Conservation (phyloP, 2,113 vertebrate genomes). For the Myiagra hebetior region DNA sequence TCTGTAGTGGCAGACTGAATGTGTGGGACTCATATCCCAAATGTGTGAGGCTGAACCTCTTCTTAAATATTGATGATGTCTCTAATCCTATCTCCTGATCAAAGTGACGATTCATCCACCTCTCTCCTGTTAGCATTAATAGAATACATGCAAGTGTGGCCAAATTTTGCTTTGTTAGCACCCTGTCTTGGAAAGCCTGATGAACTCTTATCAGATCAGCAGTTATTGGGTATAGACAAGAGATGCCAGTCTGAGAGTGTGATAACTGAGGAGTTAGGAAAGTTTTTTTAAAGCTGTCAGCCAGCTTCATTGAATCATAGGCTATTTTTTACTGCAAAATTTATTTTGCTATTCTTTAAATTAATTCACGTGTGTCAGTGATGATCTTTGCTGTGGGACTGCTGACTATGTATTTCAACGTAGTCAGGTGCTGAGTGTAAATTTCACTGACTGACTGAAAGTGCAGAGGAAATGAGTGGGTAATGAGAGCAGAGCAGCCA, state of each 20-base stretch:
- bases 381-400: conserved; percentile 43
- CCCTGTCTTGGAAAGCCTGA: neutral
- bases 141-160: neutral
- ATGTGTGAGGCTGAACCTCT: neutral
- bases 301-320: neutral
- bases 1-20: neutral
- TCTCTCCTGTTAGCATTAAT: neutral
- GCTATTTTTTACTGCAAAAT: neutral
- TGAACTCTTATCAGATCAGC: neutral
- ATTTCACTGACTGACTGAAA: conserved; percentile 81
- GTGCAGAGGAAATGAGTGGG: conserved; percentile 86
- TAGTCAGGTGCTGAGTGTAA: conserved; percentile 75
- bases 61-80: neutral
- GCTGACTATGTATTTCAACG: conserved; percentile 73
- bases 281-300: neutral
- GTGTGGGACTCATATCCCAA: neutral
- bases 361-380: neutral
- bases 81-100: neutral
- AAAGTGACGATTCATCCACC: neutral
- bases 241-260: neutral
- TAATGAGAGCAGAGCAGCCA: conserved; percentile 88
- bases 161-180: neutral
- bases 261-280: neutral
- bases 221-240: neutral
- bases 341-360: conserved; percentile 26